Evolutionary conservation across 2,888 invertebrate genomes (phyloP), one percentile per base, ranked within the genome.

Genomic region (Alsophila aescularia): DNA sequence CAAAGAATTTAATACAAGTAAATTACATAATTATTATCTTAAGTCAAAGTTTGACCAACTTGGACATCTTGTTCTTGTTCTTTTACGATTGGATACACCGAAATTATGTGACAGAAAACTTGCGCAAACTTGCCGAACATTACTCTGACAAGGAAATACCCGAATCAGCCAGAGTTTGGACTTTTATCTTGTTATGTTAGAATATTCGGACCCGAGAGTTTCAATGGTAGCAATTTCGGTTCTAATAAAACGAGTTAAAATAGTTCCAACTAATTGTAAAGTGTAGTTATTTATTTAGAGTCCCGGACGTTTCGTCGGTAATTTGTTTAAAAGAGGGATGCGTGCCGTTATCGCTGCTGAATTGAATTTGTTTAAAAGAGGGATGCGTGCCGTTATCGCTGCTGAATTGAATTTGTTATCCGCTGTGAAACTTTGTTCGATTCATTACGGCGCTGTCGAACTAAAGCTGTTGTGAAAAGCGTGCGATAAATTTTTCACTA

Each of bases 241-340:
- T 52, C 36, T 40, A 60, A 61, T 57, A 58, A 52, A 56, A 56
- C 51, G 45, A 61, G 61, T 64, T 61, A 54, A 52, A 61, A 57
- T 52, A 57, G 51, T 43, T 40, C 7, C 18, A 43, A 62, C 53
- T 53, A 55, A 59, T 57, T 53, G 52, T 43, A 27, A 56, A 60
- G 49, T 57, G 52, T 47, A 49, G 52, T 61, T 59, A 63, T 64
- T 60, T 63, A 58, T 58, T 58, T 43, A 52, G 43, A 24, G 57
- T 8, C 27, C 10, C 14, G 34, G 8, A 51, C 50, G 53, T 49
- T 37, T 35, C 27, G 29, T 1, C 32, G 8, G 42, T 58, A 58
- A 62, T 48, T 50, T 29, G 40, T 37, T 60, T 53, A 55, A 47
- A 52, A 55, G 21, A 6, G 18, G 18, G 48, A 45, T 50, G 34